Conservation (phyloP, 2,113 vertebrate species). For the Tiliqua scincoides region DNA sequence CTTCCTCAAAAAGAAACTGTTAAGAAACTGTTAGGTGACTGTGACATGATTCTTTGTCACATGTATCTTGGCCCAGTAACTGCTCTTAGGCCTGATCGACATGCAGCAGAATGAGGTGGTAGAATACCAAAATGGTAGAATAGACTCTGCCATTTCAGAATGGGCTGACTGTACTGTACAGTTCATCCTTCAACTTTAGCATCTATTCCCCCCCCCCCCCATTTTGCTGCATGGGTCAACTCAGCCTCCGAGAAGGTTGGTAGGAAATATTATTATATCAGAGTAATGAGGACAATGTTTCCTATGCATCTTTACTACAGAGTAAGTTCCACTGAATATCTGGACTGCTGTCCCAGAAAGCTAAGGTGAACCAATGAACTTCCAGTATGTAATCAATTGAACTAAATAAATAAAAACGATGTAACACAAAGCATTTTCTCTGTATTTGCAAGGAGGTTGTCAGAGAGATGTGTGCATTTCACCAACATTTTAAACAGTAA, state of each 20-base stretch:
- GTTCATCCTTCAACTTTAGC: too few relatives aligned
- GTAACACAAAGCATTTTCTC: conserved; percentile 36
- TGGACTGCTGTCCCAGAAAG: background rate
- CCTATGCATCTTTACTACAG: too few relatives aligned
- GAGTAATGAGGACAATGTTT: too few relatives aligned
- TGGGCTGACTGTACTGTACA: too few relatives aligned
- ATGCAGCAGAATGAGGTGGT: too few relatives aligned
- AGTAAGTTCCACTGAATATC: background rate
- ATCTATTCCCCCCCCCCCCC: too few relatives aligned
- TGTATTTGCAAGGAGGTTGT: conserved; percentile 53
- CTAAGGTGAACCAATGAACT: conserved; percentile 37
- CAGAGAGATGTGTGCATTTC: conserved; percentile 53
- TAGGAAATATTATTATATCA: too few relatives aligned
- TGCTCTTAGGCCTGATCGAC: background rate
- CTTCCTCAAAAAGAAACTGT: background rate
- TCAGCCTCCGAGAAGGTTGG: too few relatives aligned
- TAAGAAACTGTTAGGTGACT: conserved; percentile 6
- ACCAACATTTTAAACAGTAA: conserved; percentile 43
- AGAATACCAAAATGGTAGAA: too few relatives aligned
- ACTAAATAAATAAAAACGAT: conserved; percentile 39
- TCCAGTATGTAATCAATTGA: conserved; percentile 31
- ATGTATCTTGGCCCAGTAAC: background rate
- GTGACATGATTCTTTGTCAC: too few relatives aligned
- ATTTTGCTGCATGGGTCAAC: too few relatives aligned
- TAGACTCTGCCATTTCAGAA: too few relatives aligned